Percentiles rank a stretch among this genome's conserved stretches.
phyloP scores from a whole-genome alignment of 2,797 vertebrate species.

The Distichodus sexfasciatus region DNA sequence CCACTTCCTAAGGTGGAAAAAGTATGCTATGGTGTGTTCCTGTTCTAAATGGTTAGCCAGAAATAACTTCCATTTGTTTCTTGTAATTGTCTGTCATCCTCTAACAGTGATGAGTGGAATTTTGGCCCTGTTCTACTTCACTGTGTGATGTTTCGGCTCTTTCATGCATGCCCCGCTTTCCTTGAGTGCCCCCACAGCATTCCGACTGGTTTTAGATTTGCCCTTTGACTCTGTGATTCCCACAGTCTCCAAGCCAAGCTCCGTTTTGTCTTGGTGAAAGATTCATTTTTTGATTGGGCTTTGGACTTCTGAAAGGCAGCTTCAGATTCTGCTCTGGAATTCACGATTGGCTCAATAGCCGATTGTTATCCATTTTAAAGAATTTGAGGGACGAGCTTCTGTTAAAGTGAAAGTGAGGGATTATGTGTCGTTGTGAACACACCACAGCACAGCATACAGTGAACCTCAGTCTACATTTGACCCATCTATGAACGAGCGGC shows the following conservation, averaged over 20 bases:
- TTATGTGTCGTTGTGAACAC: too few species aligned
- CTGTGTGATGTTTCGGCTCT: neutral
- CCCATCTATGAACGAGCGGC: too few species aligned
- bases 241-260: neutral
- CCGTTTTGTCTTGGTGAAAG: neutral
- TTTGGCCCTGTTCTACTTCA: neutral
- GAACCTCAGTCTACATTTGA: too few species aligned
- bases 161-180: neutral
- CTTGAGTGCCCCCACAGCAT: slow-evolving; percentile 10
- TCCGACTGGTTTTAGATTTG: slow-evolving; percentile 12
- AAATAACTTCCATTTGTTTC: neutral
- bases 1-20: neutral
- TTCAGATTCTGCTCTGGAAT: slow-evolving; percentile 1
- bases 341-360: neutral
- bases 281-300: neutral
- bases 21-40: neutral
- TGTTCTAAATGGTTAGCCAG: neutral
- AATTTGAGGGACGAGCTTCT: too few species aligned
- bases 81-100: slow-evolving; percentile 1
- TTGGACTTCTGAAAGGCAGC: neutral
- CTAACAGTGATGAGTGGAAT: neutral
- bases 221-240: slow-evolving; percentile 14
- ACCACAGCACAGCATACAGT: too few species aligned
- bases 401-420: too few species aligned
- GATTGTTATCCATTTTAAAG: neutral